These are phyloP conservation scores for Auanema freiburgensis DNA, from an alignment of 2,888 invertebrate genomes.

Conservation along the genomic window DNA sequence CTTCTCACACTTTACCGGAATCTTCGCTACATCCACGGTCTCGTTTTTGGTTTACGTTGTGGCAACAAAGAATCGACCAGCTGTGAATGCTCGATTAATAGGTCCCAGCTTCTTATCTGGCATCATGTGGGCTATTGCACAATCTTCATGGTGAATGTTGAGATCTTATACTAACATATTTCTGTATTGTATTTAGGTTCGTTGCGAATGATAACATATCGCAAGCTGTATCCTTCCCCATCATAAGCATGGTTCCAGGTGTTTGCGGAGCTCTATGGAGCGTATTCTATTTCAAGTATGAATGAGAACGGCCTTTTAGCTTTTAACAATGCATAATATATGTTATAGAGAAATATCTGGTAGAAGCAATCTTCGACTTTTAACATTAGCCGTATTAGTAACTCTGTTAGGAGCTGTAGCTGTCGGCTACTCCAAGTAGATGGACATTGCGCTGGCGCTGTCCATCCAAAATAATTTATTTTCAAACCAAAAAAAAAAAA, in stretches of 20 bases:
- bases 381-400: slow-evolving; percentile 47
- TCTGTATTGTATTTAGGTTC: slow-evolving; percentile 56
- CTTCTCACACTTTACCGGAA: slow-evolving; percentile 68
- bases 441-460: too few relatives aligned
- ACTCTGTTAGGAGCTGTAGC: slow-evolving; percentile 56
- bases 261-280: slow-evolving; percentile 66
- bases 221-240: slow-evolving; percentile 67
- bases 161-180: not conserved
- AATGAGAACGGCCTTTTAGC: not conserved
- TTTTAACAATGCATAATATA: too few relatives aligned
- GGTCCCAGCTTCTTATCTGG: slow-evolving; percentile 65
- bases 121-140: slow-evolving; percentile 68
- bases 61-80: slow-evolving; percentile 64
- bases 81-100: slow-evolving; percentile 60
- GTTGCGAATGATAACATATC: slow-evolving; percentile 68
- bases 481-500: too few relatives aligned
- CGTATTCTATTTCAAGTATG: slow-evolving; percentile 67
- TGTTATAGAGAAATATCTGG: slow-evolving; percentile 65
- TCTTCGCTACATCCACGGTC: slow-evolving; percentile 65
- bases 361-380: slow-evolving; percentile 47
- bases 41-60: slow-evolving; percentile 60
- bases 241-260: slow-evolving; percentile 67
- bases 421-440: slow-evolving; percentile 60
- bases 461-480: not conserved
- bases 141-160: slow-evolving; percentile 64